phyloP scores from a whole-genome alignment of 1,140 invertebrate genomes.

The Drosophila takahashii region DNA sequence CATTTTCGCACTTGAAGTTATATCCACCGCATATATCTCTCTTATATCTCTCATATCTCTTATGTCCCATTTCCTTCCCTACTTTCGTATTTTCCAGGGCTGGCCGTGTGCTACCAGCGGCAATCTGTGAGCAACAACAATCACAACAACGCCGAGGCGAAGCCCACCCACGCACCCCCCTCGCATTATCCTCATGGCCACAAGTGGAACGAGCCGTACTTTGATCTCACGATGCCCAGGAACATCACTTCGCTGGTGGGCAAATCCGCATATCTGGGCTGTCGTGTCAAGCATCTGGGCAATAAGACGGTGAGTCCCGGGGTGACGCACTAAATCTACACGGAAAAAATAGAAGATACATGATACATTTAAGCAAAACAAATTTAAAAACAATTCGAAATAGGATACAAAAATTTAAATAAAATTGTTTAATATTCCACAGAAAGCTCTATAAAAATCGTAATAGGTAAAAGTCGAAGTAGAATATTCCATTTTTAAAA shows the following conservation, averaged over 20 bases:
- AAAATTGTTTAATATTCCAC: too few relatives aligned
- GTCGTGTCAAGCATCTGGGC: slow-evolving; percentile 93
- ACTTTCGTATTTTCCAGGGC: slow-evolving; percentile 56
- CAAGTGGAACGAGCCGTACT: slow-evolving; percentile 88
- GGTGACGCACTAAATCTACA: slow-evolving; percentile 12
- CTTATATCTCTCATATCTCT: not conserved
- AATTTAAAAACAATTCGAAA: too few relatives aligned
- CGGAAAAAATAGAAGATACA: not conserved
- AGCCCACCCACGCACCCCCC: slow-evolving; percentile 80
- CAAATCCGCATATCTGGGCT: slow-evolving; percentile 93
- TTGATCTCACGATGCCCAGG: slow-evolving; percentile 92
- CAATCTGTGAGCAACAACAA: slow-evolving; percentile 72
- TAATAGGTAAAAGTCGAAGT: too few relatives aligned
- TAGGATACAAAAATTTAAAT: too few relatives aligned
- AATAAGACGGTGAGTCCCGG: slow-evolving; percentile 91
- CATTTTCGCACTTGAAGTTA: slow-evolving; percentile 28
- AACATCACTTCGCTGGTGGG: slow-evolving; percentile 95
- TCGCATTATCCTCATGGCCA: slow-evolving; percentile 80
- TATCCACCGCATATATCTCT: slow-evolving; percentile 14
- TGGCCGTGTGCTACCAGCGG: slow-evolving; percentile 81
- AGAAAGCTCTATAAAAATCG: too few relatives aligned
- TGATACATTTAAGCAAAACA: too few relatives aligned
- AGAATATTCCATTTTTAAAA: too few relatives aligned
- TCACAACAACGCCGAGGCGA: slow-evolving; percentile 79
- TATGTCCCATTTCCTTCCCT: slow-evolving; percentile 2